Evolutionary conservation across 2,113 vertebrate species (phyloP), one percentile per base, ranked within the genome.

Genomic region (Gavialis gangeticus): DNA sequence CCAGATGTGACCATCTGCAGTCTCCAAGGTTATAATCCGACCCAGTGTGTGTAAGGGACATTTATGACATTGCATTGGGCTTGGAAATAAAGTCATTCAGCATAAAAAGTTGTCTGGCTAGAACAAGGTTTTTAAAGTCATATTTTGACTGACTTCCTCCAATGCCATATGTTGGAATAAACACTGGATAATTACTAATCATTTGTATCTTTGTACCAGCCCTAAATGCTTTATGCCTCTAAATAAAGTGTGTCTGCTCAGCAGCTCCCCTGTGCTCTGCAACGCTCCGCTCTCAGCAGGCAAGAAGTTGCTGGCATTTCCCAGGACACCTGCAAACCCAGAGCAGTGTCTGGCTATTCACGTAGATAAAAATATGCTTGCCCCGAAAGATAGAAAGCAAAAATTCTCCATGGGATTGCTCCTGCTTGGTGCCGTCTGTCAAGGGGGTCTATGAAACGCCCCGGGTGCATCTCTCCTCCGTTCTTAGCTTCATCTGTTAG

Each of bases 301-400:
- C 91, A 92, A 91, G 93, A 95, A 95, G 94, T 84, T 95, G 75
- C 77, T 92, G 94, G 95, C 96, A 95, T 95, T 97, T 97, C 92
- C 83, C 85, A 85, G 94, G 93, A 92, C 94, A 94, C 58, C 34
- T 73, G 69, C 21, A 46, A 73, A 24, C 46, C 75, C 54, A 92
- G 90, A 89, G 88, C 89, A 89, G 91, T 84, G 85, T 56, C 93
- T 95, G 94, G 57, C 94, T 96, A 96, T 95, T 97, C 89, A 94
- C 2, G 13, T 85, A 2, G 87, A 91, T 95, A 91, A 94, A 92
- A 84, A 92, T 96, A 91, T 75, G 77, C 92, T 94, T 91, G 95
- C 79, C 75, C 60, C 24, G 54, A 46, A 85, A 56, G 71, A 46
- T 58, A 76, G 80, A 6, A 89, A 60, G 88, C 30, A 64, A 25